Evolutionary conservation across 2,888 invertebrate species (phyloP).

Genomic region (Rotaria macrura): DNA sequence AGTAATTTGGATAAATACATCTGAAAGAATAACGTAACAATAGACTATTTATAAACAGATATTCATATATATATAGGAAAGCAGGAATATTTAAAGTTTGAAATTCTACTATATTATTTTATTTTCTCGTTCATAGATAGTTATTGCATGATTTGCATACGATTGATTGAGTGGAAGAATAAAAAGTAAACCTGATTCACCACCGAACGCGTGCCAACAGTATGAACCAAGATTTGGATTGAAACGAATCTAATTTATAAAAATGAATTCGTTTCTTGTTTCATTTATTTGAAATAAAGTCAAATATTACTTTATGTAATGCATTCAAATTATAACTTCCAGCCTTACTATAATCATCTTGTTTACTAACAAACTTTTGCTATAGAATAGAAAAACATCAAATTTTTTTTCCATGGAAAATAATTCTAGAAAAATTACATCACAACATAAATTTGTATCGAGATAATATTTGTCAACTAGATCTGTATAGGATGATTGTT

Average conservation of each 20-base stretch:
- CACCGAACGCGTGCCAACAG: not conserved
- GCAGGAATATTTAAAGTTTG: not conserved
- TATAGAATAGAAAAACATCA: not conserved
- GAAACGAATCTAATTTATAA: not conserved
- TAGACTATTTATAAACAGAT: not conserved
- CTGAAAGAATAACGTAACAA: not conserved
- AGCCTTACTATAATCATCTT: constrained; percentile 18
- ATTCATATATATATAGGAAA: not conserved
- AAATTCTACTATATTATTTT: not conserved
- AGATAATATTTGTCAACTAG: constrained; percentile 1
- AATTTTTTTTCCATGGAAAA: not conserved
- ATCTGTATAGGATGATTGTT: not conserved
- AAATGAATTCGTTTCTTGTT: not conserved
- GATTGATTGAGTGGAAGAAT: not conserved
- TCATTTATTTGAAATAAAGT: not conserved
- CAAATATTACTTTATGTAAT: not conserved
- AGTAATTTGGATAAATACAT: not conserved
- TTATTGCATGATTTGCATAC: not conserved
- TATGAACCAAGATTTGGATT: constrained; percentile 12
- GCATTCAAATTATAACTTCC: not conserved
- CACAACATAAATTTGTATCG: not conserved
- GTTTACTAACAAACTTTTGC: constrained; percentile 21
- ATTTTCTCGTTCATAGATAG: not conserved
- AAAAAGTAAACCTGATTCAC: constrained; percentile 10
- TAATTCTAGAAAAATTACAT: not conserved